A percentile compares a stretch with the other conserved stretches of the same genome.
These are phyloP conservation scores for Cataglyphis hispanica DNA, from an alignment of 1,140 invertebrate genomes.

Conservation along the genomic window DNA sequence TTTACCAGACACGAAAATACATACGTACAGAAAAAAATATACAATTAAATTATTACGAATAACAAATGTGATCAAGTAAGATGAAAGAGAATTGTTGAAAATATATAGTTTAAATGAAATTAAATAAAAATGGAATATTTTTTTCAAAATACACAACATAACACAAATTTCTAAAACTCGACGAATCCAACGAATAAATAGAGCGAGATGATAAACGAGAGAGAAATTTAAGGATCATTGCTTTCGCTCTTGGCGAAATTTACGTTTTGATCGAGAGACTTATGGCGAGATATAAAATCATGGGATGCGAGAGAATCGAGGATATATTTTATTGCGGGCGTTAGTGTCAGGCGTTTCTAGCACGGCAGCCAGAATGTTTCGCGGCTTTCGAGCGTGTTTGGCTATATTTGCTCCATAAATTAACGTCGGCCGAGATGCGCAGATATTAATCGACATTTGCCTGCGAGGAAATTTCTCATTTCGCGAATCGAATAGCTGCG, in stretches of 20 bases:
- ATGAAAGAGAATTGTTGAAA: slow-evolving; percentile 1
- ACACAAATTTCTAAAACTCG: slow-evolving; percentile 21
- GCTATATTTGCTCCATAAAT: slow-evolving; percentile 30
- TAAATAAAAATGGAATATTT: neutral
- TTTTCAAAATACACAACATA: neutral
- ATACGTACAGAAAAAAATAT: neutral
- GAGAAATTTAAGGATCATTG: slow-evolving; percentile 3
- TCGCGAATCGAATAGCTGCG: slow-evolving; percentile 38
- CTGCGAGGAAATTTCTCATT: slow-evolving; percentile 67
- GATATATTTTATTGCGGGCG: slow-evolving; percentile 36
- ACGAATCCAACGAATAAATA: slow-evolving; percentile 13
- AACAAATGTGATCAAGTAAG: neutral
- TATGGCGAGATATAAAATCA: neutral
- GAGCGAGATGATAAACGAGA: slow-evolving; percentile 1
- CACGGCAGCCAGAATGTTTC: slow-evolving; percentile 5
- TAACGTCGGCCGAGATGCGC: neutral
- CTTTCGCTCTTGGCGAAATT: neutral
- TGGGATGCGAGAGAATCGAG: neutral
- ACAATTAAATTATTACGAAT: neutral
- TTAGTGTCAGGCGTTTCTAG: slow-evolving; percentile 36
- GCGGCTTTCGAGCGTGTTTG: neutral
- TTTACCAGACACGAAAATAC: neutral
- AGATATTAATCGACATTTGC: slow-evolving; percentile 63
- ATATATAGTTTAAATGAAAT: neutral
- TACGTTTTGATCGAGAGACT: slow-evolving; percentile 7